phyloP scores from a whole-genome alignment of 2,113 vertebrate species.

The Leptosomus discolor region DNA sequence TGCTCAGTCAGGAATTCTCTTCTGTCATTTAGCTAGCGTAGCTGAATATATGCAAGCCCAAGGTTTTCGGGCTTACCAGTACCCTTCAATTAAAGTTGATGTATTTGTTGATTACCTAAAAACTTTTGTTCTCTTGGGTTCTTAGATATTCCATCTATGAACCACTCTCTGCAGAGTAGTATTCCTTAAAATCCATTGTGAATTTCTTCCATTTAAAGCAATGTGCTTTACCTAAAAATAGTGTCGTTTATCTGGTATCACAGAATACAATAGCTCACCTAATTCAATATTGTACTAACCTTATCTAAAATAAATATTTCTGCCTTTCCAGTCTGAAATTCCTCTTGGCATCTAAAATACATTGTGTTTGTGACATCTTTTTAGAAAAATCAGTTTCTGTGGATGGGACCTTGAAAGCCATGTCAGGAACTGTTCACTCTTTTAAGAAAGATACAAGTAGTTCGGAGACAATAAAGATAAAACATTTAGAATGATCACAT shows the following conservation, averaged over 20 bases:
- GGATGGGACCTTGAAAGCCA: background rate
- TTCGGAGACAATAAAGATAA: background rate
- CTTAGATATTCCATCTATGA: background rate
- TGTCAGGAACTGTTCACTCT: background rate
- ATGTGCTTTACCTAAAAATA: background rate
- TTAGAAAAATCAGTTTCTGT: background rate
- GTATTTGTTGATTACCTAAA: background rate
- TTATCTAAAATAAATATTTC: background rate
- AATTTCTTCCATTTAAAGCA: background rate
- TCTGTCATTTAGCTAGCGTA: background rate
- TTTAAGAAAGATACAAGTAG: background rate
- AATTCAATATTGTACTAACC: background rate
- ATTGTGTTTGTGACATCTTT: background rate
- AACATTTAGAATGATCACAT: background rate
- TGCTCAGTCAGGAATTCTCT: background rate
- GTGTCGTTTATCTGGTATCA: background rate
- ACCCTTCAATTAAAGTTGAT: background rate
- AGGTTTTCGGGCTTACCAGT: background rate
- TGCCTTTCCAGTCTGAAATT: background rate
- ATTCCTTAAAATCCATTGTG: background rate
- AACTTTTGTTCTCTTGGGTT: background rate
- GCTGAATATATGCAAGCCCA: background rate
- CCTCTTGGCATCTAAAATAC: background rate
- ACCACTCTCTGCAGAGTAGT: accelerated
- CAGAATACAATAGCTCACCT: background rate